phyloP scores from a whole-genome alignment of 2,888 invertebrate species.

The Hermaeophaga mercurialis region DNA sequence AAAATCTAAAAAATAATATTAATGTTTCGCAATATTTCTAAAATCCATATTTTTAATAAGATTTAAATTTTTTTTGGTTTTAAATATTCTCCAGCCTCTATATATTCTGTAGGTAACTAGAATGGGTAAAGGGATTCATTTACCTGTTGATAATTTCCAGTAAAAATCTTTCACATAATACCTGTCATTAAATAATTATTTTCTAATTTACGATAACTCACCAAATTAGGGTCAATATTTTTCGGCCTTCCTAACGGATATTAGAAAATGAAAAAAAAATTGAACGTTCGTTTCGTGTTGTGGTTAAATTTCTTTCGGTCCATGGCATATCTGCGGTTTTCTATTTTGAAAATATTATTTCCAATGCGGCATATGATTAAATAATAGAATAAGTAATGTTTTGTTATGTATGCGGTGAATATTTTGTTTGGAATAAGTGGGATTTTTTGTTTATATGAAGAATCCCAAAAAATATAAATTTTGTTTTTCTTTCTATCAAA shows the following conservation, averaged over 20 bases:
- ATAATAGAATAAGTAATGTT: too few relatives aligned
- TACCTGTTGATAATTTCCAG: slow-evolving; percentile 4
- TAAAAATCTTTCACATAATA: slow-evolving; percentile 24
- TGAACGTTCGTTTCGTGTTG: background rate
- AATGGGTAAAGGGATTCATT: background rate
- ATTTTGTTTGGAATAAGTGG: too few relatives aligned
- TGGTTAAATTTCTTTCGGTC: slow-evolving; percentile 2
- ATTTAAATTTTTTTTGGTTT: too few relatives aligned
- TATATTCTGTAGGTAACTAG: slow-evolving; percentile 1
- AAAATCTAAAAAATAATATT: too few relatives aligned
- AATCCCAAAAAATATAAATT: too few relatives aligned
- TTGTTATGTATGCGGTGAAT: too few relatives aligned
- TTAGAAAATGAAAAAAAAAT: slow-evolving; percentile 10
- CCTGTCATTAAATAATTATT: slow-evolving; percentile 32
- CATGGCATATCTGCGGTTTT: slow-evolving; percentile 12
- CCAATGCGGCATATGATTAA: too few relatives aligned
- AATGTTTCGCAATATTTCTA: too few relatives aligned
- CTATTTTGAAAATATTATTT: too few relatives aligned
- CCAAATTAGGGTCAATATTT: slow-evolving; percentile 28
- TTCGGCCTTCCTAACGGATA: slow-evolving; percentile 18
- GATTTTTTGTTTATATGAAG: too few relatives aligned
- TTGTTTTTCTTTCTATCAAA: too few relatives aligned
- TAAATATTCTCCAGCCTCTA: background rate
- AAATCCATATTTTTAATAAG: too few relatives aligned
- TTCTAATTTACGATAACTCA: slow-evolving; percentile 30